phyloP scores from a whole-genome alignment of 2,888 invertebrate species.

The Philaethria dido region DNA sequence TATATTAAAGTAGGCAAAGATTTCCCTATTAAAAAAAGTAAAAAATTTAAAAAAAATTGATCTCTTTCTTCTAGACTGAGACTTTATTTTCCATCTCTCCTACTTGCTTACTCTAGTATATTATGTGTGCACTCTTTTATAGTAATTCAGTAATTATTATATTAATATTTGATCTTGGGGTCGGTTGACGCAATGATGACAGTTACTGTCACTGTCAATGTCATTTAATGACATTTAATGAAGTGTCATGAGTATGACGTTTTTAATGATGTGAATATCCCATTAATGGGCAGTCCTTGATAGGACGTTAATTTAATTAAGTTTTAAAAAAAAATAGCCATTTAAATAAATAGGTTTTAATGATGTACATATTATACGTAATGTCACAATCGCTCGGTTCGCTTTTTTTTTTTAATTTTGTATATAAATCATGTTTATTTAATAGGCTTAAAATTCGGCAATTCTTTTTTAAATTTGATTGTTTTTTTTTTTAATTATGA shows the following conservation, averaged over 20 bases:
- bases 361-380: conserved; percentile 9
- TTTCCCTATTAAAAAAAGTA: background rate
- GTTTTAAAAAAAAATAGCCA: background rate
- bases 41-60: background rate
- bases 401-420: background rate
- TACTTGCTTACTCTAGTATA: conserved; percentile 7
- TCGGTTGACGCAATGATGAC: background rate
- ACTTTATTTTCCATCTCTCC: background rate
- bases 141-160: conserved; percentile 3
- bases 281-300: conserved; percentile 10
- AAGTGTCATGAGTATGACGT: conserved; percentile 9
- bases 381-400: background rate
- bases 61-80: background rate
- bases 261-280: conserved; percentile 14
- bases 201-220: background rate
- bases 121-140: background rate
- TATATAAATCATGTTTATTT: conserved; percentile 1
- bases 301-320: conserved; percentile 19
- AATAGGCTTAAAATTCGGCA: background rate
- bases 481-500: no score
- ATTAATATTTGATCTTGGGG: background rate
- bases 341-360: background rate
- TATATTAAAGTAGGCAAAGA: conserved; percentile 12
- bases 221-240: conserved; percentile 16
- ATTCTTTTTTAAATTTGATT: no score